phyloP scores from a whole-genome alignment of 2,113 vertebrate genomes.

The Dasyprocta punctata region DNA sequence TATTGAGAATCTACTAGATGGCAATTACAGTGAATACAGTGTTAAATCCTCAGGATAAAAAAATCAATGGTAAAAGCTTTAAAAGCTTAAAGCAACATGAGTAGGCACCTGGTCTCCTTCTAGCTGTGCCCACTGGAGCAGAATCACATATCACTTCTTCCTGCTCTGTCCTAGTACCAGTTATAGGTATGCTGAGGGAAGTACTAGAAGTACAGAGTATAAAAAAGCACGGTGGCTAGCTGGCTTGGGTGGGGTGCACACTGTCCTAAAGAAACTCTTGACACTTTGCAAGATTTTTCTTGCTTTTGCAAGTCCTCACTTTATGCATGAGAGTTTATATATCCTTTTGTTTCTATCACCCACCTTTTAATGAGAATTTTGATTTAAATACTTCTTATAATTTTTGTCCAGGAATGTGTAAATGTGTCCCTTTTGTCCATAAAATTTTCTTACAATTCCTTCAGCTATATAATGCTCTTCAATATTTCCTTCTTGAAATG shows the following conservation, averaged over 20 bases:
- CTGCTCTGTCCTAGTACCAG: background rate
- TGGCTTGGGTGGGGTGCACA: background rate
- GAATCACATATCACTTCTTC: background rate
- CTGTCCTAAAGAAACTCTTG: background rate
- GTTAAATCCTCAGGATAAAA: background rate
- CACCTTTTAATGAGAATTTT: background rate
- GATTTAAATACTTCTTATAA: slow-evolving; percentile 53
- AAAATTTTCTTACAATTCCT: slow-evolving; percentile 42
- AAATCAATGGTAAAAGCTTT: background rate
- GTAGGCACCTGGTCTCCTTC: background rate
- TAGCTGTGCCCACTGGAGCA: background rate
- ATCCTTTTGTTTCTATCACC: background rate
- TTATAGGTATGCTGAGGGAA: background rate
- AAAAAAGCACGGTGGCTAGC: background rate
- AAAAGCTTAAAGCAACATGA: background rate
- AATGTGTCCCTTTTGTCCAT: background rate
- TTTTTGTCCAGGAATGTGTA: background rate
- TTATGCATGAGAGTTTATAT: background rate
- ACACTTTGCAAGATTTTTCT: background rate
- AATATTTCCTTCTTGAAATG: slow-evolving; percentile 55
- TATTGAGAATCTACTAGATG: background rate
- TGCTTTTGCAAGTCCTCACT: background rate
- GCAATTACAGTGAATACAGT: background rate
- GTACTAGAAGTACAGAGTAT: background rate
- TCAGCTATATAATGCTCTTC: background rate